phyloP scores from a whole-genome alignment of 2,797 vertebrate genomes.

The Lophotriccus pileatus region DNA sequence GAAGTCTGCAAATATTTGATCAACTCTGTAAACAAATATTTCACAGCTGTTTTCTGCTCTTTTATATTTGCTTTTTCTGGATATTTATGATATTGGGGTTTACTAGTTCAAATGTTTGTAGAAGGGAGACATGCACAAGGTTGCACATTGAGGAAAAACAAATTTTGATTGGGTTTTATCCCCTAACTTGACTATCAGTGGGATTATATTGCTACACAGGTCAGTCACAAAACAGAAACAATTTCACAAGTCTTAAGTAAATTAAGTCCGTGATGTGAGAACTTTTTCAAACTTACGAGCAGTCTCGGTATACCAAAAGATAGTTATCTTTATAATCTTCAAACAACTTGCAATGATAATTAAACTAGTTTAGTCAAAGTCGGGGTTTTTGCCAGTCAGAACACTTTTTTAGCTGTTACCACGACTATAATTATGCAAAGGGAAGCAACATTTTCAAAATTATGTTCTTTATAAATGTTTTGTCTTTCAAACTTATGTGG shows the following conservation, averaged over 20 bases:
- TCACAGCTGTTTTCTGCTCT: background rate
- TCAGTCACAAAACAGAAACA: background rate
- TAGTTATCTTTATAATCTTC: constrained; percentile 22
- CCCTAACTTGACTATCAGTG: background rate
- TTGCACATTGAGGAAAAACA: background rate
- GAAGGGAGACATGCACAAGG: background rate
- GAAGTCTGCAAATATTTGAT: background rate
- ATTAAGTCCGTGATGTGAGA: background rate
- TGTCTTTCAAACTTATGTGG: constrained; percentile 17
- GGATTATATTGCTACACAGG: background rate
- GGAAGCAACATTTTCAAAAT: constrained; percentile 17
- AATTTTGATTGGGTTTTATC: background rate
- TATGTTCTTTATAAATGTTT: background rate
- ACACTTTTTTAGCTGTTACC: background rate
- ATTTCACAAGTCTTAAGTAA: background rate
- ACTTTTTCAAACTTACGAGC: constrained; percentile 4
- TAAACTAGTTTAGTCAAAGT: constrained; percentile 23
- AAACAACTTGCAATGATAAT: background rate
- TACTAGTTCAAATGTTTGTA: background rate
- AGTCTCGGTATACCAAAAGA: background rate
- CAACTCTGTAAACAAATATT: constrained; percentile 8
- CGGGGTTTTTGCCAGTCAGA: background rate
- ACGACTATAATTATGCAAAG: background rate
- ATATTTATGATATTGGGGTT: background rate
- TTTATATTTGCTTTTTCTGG: background rate